Base-by-base conservation (phyloP, 1,140 invertebrate genomes). In the Globodera ellingtonae region DNA sequence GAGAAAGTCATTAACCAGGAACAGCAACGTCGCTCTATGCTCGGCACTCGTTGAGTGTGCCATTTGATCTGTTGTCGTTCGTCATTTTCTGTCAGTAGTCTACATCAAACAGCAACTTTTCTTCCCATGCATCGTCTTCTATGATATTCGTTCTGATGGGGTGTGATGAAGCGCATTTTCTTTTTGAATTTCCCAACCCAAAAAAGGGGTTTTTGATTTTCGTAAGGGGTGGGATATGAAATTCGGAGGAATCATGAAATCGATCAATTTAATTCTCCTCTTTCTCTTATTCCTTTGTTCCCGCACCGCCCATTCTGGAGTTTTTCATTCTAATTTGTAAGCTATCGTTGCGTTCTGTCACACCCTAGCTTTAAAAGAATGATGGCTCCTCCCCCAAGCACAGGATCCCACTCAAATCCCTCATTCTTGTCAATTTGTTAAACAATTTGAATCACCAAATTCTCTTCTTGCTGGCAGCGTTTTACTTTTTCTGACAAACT, bases 1-100 rank as follows among this genome's bases (percentile, higher is more conserved):
- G 86, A 86, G 73, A 83, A 79, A 65, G 85, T 86, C 35, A 87
- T 86, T 46, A 86, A 86, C 74, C 72, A 84, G 21, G 85, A 86
- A 73, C 85, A 86, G 75, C 65, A 81, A 21, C 85, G 85, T 70
- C 83, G 85, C 13, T 77, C 75, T 67, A n/a, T 77, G 50, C 4
- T 67, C 9, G 75, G 75, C 21, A 69, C 67, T 77, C 75, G 75
- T n/a, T 77, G 59, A 76, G 75, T 46, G 56, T 21, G 74, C n/a
- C 6, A 24, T 44, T 35, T 9, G 7, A 50, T 15, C 59, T 73
- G 21, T 73, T 24, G 18, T 44, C 21, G n/a, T 3, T n/a, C 52
- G n/a, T 72, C 35, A 18, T 72, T 24, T 18, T 72, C 18, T 35
- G 46, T 72, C 71, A 72, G n/a, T n/a, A 35, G 15, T 24, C 50